Conservation (phyloP, 2,797 vertebrate species). For the Oreochromis mossambicus region DNA sequence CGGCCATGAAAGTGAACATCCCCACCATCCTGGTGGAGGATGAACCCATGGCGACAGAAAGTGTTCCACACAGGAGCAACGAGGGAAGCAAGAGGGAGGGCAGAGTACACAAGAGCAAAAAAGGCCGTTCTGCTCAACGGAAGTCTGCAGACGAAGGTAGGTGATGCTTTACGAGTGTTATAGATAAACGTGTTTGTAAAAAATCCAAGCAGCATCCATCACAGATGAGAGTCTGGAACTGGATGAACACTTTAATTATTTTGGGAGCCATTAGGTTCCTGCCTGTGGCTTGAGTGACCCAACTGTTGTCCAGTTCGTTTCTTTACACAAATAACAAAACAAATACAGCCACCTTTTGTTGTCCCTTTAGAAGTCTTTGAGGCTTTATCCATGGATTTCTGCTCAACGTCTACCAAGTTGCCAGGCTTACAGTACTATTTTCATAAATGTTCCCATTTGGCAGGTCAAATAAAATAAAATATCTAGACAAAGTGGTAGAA, state of each 20-base stretch:
- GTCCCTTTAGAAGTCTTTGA: neutral
- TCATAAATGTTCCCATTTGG: neutral
- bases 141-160: conserved; percentile 84
- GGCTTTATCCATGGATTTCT: neutral
- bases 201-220: neutral
- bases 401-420: neutral
- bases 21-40: conserved; percentile 69
- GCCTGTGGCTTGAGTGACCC: neutral
- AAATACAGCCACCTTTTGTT: neutral
- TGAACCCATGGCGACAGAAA: conserved; percentile 55
- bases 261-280: neutral
- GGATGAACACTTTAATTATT: neutral
- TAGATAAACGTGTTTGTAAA: neutral
- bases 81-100: conserved; percentile 48
- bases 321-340: neutral
- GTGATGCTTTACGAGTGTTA: neutral
- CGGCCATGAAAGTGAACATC: conserved; percentile 36
- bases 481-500: neutral
- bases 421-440: neutral
- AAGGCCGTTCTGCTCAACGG: conserved; percentile 46
- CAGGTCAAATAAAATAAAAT: neutral
- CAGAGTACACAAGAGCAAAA: conserved; percentile 43
- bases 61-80: neutral
- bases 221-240: neutral
- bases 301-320: neutral